Conservation (phyloP, 2,888 invertebrate genomes). For the Encarsia formosa region DNA sequence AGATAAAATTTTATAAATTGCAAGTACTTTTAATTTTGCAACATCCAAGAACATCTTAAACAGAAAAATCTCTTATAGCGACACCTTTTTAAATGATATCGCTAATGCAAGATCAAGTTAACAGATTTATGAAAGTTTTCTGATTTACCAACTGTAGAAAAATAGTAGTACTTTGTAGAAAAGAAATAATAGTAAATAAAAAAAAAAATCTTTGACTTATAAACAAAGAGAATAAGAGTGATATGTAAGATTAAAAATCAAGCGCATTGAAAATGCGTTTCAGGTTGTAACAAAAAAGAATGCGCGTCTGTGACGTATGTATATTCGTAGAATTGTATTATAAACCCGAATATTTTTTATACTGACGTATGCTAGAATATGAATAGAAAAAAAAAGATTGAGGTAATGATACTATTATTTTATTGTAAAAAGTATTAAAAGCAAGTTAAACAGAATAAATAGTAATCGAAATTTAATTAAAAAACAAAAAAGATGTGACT, state of each 20-base stretch:
- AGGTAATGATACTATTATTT: neutral
- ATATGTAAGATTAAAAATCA: conserved; percentile 19
- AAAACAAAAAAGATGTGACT: too few species aligned
- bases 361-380: conserved; percentile 15
- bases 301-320: conserved; percentile 22
- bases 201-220: conserved; percentile 5
- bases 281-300: conserved; percentile 19
- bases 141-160: conserved; percentile 7
- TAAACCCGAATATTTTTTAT: conserved; percentile 27
- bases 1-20: too few species aligned
- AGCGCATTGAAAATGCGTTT: conserved; percentile 21
- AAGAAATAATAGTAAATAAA: too few species aligned
- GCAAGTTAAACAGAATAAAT: too few species aligned
- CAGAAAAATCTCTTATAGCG: too few species aligned
- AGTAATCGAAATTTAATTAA: too few species aligned
- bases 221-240: conserved; percentile 20
- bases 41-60: too few species aligned
- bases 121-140: conserved; percentile 4
- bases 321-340: conserved; percentile 22
- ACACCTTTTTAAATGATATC: neutral
- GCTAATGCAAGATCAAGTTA: neutral
- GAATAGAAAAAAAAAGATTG: too few species aligned
- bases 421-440: conserved; percentile 1
- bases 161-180: too few species aligned
- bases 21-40: too few species aligned